A percentile compares a stretch with the other conserved stretches of the same genome.
Evolutionary conservation across 2,888 invertebrate species (phyloP).

Genomic region (Zygogramma bicolorata): DNA sequence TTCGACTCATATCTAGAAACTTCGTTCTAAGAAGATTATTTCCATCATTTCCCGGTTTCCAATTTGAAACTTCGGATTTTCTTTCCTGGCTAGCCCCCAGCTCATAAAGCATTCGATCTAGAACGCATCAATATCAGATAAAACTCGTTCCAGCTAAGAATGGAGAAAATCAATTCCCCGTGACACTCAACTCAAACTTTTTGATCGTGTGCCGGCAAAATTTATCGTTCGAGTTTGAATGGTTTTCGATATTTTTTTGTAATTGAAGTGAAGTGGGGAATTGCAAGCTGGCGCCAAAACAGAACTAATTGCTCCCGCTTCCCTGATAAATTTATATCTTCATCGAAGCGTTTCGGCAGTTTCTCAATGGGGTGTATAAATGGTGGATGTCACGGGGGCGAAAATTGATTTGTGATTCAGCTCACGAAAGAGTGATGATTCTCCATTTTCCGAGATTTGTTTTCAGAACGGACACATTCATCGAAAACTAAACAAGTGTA

Average conservation of each 20-base stretch:
- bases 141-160: not conserved
- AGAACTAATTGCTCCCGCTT: slow-evolving; percentile 2
- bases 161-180: slow-evolving; percentile 7
- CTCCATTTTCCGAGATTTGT: not conserved
- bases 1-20: no score
- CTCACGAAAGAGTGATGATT: not conserved
- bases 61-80: not conserved
- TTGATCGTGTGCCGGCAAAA: not conserved
- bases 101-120: not conserved
- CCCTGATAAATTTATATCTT: not conserved
- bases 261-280: not conserved
- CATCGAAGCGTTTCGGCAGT: not conserved
- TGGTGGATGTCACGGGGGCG: not conserved
- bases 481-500: not conserved
- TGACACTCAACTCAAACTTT: slow-evolving; percentile 16
- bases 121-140: slow-evolving; percentile 7
- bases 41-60: not conserved
- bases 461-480: no score
- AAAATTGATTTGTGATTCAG: not conserved
- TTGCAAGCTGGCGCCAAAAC: not conserved
- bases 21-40: no score
- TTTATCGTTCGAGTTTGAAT: slow-evolving; percentile 19
- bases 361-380: not conserved
- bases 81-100: not conserved
- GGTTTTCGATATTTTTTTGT: slow-evolving; percentile 15